A percentile compares a stretch with the other conserved stretches of the same genome.
phyloP scores from a whole-genome alignment of 2,888 invertebrate species.

The Orchesellides sinensis region DNA sequence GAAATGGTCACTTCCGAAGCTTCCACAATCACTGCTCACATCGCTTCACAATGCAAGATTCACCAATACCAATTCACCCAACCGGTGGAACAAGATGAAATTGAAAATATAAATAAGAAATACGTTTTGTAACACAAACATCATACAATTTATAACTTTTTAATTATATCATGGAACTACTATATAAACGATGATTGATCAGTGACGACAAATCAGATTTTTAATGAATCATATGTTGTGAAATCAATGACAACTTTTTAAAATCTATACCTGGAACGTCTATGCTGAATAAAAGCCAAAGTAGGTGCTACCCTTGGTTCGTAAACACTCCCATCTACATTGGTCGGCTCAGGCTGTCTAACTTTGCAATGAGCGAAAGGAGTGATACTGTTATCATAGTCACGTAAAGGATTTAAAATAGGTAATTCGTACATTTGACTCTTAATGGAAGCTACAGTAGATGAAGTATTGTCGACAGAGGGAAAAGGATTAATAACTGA shows the following conservation, averaged over 20 bases:
- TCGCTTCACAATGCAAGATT: slow-evolving; percentile 49
- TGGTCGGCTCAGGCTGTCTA: slow-evolving; percentile 33
- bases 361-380: slow-evolving; percentile 33
- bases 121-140: too few relatives aligned
- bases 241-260: too few relatives aligned
- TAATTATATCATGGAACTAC: too few relatives aligned
- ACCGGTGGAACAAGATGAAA: background rate
- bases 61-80: background rate
- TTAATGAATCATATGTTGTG: too few relatives aligned
- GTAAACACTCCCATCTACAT: slow-evolving; percentile 37
- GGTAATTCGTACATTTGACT: slow-evolving; percentile 66
- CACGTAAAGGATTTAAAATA: slow-evolving; percentile 64
- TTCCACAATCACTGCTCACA: slow-evolving; percentile 68
- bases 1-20: slow-evolving; percentile 66
- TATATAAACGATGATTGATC: too few relatives aligned
- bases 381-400: slow-evolving; percentile 35
- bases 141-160: too few relatives aligned
- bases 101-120: too few relatives aligned
- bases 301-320: slow-evolving; percentile 42
- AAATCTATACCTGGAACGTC: slow-evolving; percentile 38
- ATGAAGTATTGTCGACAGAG: slow-evolving; percentile 7
- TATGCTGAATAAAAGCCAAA: slow-evolving; percentile 58
- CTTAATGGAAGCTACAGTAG: slow-evolving; percentile 30
- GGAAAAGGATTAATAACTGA: slow-evolving; percentile 12
- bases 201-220: background rate